Base-by-base conservation (phyloP, 2,113 vertebrate genomes). In the Gymnogyps californianus region DNA sequence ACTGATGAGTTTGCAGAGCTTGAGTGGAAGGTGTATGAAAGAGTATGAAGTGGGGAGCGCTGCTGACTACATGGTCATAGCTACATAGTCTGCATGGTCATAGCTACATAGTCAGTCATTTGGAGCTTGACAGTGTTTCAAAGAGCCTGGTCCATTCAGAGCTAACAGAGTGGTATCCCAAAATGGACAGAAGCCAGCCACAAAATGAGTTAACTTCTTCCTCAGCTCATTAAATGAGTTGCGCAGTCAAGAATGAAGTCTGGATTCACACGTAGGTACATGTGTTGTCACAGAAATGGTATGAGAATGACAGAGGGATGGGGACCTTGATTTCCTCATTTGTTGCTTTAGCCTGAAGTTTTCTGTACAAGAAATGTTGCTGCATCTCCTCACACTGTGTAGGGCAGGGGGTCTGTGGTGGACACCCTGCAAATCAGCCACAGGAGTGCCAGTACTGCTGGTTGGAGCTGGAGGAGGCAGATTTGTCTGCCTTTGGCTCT, bases 241-340 rank as follows among this genome's bases (percentile, higher is more conserved):
- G 38, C 24, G 69, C 28, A 31, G 80, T 67, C 38, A 64, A 69
- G 89, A 94, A 89, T 81, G 86, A 93, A 87, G 76, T 44, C 51
- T 59, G 67, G 38, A 34, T 22, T 84, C 58, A 76, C n/a, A 25
- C 0, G 0, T 14, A 61, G 46, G 31, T 26, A 34, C 1, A 0
- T 25, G 31, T 67, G 42, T 2, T 46, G 36, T 84, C 92, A 95
- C 57, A 71, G 83, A 92, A 84, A 78, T 69, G 47, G 47, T 22
- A 83, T 88, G 93, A 89, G 42, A 59, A n/a, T 81, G 59, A 46
- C 85, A 95, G 47, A 52, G 40, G 24, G n/a, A 72, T 25, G 36
- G n/a, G 34, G 22, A 55, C 26, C 55, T 61, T 6, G 16, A 49
- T n/a, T 78, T 87, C 57, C 40, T 85, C 38, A 5, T 59, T 69